Base-by-base conservation (phyloP, 2,888 invertebrate genomes). In the Actias luna region DNA sequence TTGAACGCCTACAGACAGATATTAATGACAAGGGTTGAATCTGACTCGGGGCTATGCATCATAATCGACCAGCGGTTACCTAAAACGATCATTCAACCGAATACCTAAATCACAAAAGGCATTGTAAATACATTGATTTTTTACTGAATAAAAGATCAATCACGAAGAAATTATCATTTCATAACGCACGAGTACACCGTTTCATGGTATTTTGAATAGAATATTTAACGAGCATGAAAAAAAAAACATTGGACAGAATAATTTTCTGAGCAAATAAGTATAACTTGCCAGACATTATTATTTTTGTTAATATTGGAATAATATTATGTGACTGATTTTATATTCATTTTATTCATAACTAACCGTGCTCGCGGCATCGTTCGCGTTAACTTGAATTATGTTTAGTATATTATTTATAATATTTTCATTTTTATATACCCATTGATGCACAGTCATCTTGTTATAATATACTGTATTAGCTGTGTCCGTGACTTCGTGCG, bases 1-100 rank as follows among this genome's bases (percentile, higher is more conserved):
- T 60, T 42, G 42, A 46, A 10, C 39, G 36, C 55, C 22, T 55
- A 59, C 52, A 59, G 62, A 58, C 63, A 59, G 59, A 57, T 60
- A 63, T 60, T 63, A 63, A 61, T 61, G 61, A 57, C 58, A 22
- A 58, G 61, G 61, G 58, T 61, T 29, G 42, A 58, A 61, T 42
- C 39, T 42, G 55, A 22, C 35, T 29, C 31, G 61, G n/a, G 61
- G 57, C 36, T 35, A 5, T 29, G 33, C 57, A 58, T 57, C 39
- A 57, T 36, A 42, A 61, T 55, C 55, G 22, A 57, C 61, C 22
- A 61, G 42, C 33, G 42, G 57, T 31, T 58, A 35, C 61, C 61
- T 42, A 42, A 61, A 61, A 55, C 55, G 29, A 55, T 29, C 27
- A 55, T 55, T 55, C 18, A 55, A n/a, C 55, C 55, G 16, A 55